Evolutionary conservation across 2,113 vertebrate species (phyloP).

Genomic region (Nanorana parkeri): DNA sequence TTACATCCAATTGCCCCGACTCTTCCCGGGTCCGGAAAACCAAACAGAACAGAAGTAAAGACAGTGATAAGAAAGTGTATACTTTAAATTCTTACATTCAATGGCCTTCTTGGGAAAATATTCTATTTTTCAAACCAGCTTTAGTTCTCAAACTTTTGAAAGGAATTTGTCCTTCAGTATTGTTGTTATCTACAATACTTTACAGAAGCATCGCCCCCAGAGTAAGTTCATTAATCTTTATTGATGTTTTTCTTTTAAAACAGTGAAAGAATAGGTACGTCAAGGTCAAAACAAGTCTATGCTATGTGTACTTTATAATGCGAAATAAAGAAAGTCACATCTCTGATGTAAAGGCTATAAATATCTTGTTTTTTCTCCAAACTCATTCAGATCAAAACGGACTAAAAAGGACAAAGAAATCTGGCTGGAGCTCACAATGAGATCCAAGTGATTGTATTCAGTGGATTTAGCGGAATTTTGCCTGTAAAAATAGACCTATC

Average conservation of each 20-base stretch:
- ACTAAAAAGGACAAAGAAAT: constrained; percentile 1
- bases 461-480: no score
- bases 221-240: constrained; percentile 46
- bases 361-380: constrained; percentile 26
- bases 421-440: not conserved
- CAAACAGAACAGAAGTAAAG: not conserved
- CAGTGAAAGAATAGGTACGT: constrained; percentile 15
- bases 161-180: constrained; percentile 50
- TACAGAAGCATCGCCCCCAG: not conserved
- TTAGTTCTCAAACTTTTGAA: constrained; percentile 28
- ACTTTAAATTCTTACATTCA: no score
- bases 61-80: not conserved
- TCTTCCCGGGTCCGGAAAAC: no score
- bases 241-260: constrained; percentile 43
- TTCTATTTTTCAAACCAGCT: not conserved
- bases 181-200: constrained; percentile 7
- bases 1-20: no score
- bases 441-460: not conserved
- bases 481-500: no score
- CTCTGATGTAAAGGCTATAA: not conserved
- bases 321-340: constrained; percentile 15
- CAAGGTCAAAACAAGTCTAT: constrained; percentile 43
- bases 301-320: not conserved
- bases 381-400: not conserved
- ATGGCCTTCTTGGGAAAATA: no score